Evolutionary conservation across 2,797 vertebrate species (phyloP), one percentile per base, ranked within the genome.

Genomic region (Peromyscus melanophrys): DNA sequence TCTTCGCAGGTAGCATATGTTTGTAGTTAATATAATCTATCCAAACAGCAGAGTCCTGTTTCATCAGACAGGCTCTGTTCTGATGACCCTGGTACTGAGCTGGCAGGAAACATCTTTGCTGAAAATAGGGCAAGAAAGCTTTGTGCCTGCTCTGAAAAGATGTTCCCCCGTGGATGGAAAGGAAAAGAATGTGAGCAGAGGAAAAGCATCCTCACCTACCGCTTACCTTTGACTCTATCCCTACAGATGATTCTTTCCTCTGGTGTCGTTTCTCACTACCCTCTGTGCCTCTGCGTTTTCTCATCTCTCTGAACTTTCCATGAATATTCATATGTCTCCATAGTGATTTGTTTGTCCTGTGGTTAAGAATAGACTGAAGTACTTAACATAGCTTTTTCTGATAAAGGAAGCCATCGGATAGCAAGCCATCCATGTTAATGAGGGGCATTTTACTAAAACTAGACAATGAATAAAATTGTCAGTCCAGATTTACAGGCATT

Each of bases 281-380:
- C 27, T 81, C 37, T 27, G 55, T 16, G 8, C 83, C 78, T 89
- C 90, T 40, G 49, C 21, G 73, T 40, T 81, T 84, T 93, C 63
- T 69, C 65, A n/a, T 96, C 17, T 92, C 91, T 89, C 91, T 90
- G 83, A 94, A 93, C 59, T 69, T 81, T 34, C 69, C 73, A 90
- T 93, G 83, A 95, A 89, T 96, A 90, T 96, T 93, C 91, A 92
- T 90, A 73, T 61, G n/a, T 94, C 93, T 95, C 96, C 34, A 13
- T 49, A 82, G 89, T 76, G 82, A 89, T 63, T 76, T 87, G 80
- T 52, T 76, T 85, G 37, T 57, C 89, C 40, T 71, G 4, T 69
- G 93, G 67, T 96, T 87, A 93, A 97, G 78, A 96, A 95, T 61
- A 97, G 67, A 65, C 69, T 94, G 17, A 86, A 86, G 37, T 37